Base-by-base conservation (phyloP, 2,888 invertebrate species). In the Apamea monoglypha region DNA sequence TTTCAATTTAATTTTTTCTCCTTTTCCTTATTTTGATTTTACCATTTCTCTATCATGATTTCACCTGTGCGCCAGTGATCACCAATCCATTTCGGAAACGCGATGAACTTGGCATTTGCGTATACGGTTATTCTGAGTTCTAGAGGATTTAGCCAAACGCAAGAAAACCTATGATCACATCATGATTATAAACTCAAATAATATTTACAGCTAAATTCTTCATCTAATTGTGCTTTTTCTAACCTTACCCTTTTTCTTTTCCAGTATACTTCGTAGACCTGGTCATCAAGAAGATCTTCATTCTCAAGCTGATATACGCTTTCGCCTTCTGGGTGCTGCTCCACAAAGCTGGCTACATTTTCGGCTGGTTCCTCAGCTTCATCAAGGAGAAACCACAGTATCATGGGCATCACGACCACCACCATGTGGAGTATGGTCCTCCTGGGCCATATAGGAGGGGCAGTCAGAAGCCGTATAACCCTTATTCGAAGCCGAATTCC, bases 261-360 rank as follows among this genome's bases (percentile, higher is more conserved):
- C 4, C 94, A 97, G 96, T 96, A 29, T 96, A 93, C 91, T 92
- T 96, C 90, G 95, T 95, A 0, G 96, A 96, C 74, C 83, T 97
- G 16, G 89, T 96, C 8, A 86, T 96, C 6, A 97, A 96, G 93
- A 97, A 97, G 88, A 90, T 97, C 40, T 97, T 97, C 90, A 88
- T 97, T 7, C 91, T 97, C 10, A 97, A 96, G 89, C 84, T 97
- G 84, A 89, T 96, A 6, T 97, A 96, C 89, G 96, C 96, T 1
- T 94, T 96, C 81, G 93, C 95, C 1, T 95, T 97, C 89, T 96
- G 95, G 95, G 82, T 95, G 40, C 91, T 97, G 0, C 91, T 96
- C 2, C 96, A 96, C 92, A 96, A 97, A 81, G 96, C 96, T 1
- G 96, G 96, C 68, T 97, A 96, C 91, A 95, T 97, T 92, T 92